Percentiles rank a stretch among this genome's conserved stretches.
phyloP scores from a whole-genome alignment of 2,797 vertebrate species.

The Microcaecilia unicolor region DNA sequence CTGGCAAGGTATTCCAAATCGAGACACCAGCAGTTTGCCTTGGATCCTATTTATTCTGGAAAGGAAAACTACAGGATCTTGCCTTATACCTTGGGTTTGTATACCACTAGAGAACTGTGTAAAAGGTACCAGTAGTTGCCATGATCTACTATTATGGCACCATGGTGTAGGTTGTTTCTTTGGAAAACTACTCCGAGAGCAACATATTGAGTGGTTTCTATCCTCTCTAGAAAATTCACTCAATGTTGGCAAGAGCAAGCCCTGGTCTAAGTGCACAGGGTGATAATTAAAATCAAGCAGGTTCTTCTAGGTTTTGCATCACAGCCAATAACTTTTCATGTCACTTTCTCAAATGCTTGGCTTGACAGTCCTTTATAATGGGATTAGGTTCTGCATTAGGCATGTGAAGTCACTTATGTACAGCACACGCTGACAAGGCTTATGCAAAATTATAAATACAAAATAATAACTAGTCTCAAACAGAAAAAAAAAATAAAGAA shows the following conservation, averaged over 20 bases:
- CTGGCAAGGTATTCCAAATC: no score
- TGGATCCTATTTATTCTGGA: no score
- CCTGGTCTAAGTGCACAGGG: accelerated
- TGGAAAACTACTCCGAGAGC: background rate
- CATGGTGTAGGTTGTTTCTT: background rate
- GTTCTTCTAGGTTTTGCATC: no score
- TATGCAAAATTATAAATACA: background rate
- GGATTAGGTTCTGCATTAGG: background rate
- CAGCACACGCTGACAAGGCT: background rate
- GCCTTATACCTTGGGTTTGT: background rate
- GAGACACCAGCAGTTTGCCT: no score
- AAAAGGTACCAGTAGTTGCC: accelerated
- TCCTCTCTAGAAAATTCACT: background rate
- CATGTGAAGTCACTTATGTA: no score
- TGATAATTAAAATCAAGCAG: no score
- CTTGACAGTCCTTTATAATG: background rate
- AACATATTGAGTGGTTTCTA: background rate
- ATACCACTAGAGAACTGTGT: background rate
- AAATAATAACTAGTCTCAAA: background rate
- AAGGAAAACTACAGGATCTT: background rate
- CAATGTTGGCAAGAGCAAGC: background rate
- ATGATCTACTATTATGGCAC: background rate
- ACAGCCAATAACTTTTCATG: no score
- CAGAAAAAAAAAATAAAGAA: no score
- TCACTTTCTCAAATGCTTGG: background rate